Evolutionary conservation across 2,113 vertebrate genomes (phyloP).

Genomic region (Corythornis madagascariensis): DNA sequence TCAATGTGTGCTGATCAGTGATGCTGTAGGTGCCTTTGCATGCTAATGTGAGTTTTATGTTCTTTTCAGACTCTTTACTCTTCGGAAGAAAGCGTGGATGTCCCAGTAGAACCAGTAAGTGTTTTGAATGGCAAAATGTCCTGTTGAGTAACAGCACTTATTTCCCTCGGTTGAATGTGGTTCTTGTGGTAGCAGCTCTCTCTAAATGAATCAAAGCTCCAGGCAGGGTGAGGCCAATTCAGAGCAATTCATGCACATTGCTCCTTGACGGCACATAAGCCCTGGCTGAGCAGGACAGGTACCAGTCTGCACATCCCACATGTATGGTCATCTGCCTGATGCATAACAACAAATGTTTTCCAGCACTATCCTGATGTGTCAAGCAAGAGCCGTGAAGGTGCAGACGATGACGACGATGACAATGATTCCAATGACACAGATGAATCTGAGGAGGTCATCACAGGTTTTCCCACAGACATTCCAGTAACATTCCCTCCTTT

Average conservation of each 20-base stretch:
- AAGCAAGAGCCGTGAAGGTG: constrained; percentile 68
- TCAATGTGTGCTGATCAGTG: not conserved
- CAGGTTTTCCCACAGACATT: not conserved
- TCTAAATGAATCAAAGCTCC: not conserved
- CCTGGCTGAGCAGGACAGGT: not conserved
- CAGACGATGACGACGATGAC: not conserved
- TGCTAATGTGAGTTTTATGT: not conserved
- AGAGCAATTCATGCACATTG: fast-evolving
- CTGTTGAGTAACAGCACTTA: not conserved
- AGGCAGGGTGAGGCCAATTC: not conserved
- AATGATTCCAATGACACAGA: constrained; percentile 70
- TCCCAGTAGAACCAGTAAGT: constrained; percentile 56
- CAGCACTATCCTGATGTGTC: constrained; percentile 54
- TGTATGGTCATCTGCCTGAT: not conserved
- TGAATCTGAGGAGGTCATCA: constrained; percentile 68
- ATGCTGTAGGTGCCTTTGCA: not conserved
- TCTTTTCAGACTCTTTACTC: constrained; percentile 64
- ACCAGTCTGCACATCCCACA: not conserved
- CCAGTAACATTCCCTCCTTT: constrained; percentile 51
- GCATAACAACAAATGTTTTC: not conserved
- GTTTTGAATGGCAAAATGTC: not conserved
- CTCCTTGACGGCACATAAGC: not conserved
- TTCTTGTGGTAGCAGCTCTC: not conserved
- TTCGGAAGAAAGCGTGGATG: constrained; percentile 62
- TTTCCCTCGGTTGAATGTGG: not conserved